These are phyloP conservation scores for Craterocephalus amniculus DNA, from an alignment of 2,797 vertebrate genomes.

Conservation along the genomic window DNA sequence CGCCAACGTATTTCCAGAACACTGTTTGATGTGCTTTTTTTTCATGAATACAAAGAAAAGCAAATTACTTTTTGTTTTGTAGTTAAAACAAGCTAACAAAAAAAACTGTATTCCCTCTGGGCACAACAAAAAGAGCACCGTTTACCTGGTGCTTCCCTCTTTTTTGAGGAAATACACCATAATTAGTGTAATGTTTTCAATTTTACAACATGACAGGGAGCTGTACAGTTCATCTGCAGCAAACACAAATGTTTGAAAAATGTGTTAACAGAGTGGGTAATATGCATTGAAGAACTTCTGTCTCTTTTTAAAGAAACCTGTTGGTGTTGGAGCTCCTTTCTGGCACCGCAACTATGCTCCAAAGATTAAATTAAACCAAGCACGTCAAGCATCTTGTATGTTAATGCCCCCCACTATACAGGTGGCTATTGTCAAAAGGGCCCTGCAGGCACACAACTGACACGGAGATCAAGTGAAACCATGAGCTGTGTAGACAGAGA, in stretches of 20 bases:
- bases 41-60: not conserved
- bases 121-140: not conserved
- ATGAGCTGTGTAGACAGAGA: constrained; percentile 51
- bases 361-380: constrained; percentile 28
- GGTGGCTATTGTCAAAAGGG: constrained; percentile 22
- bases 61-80: not conserved
- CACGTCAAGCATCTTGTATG: constrained; percentile 17
- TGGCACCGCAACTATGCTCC: constrained; percentile 8
- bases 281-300: not conserved
- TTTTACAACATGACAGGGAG: constrained; percentile 11
- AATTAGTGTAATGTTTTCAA: constrained; percentile 8
- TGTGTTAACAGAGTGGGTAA: constrained; percentile 12
- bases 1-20: not conserved
- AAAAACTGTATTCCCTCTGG: not conserved
- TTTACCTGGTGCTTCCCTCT: constrained; percentile 4
- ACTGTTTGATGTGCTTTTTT: not conserved
- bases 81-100: not conserved
- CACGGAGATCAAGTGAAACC: constrained; percentile 49
- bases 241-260: constrained; percentile 6
- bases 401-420: constrained; percentile 48
- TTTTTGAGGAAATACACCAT: not conserved
- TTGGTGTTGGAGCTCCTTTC: not conserved
- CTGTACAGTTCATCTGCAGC: not conserved
- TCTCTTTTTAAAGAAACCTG: not conserved
- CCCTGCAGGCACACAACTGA: constrained; percentile 37